Evolutionary conservation across 1,140 invertebrate species (phyloP), one percentile per base, ranked within the genome.

Genomic region (Pseudomyrmex cubaensis): DNA sequence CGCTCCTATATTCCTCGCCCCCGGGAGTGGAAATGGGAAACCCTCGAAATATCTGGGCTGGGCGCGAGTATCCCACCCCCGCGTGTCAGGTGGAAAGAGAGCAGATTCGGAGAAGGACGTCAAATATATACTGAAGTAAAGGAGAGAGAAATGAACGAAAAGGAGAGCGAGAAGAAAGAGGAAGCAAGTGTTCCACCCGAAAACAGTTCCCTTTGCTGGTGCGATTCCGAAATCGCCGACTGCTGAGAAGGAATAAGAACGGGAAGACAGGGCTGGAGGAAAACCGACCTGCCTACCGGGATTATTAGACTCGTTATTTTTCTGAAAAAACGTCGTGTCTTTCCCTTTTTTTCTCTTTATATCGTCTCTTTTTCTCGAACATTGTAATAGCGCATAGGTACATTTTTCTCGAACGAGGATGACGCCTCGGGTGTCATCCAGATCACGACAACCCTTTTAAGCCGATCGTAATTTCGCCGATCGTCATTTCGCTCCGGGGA

Each of bases 291-390:
- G 73, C 86, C 85, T 84, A 82, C 73, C 84, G 73, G 75, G 84
- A 90, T 90, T 90, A 90, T 90, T 90, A 90, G 89, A 90, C 76
- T 90, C 89, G 89, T 89, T 90, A 90, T 90, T 90, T 90, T 88
- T 90, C 89, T 77, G 70, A 85, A 85, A 82, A 84, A 86, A 35
- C 82, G 84, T 85, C 67, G 61, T 69, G 73, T n/a, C 17, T 12
- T 44, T 17, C 22, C 20, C 67, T 35, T 35, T 12, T 1, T 20
- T 46, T 10, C 15, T n/a, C 22, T 12, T 13, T 46, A n/a, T 20
- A 25, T 46, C 17, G 48, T n/a, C 35, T 52, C 44, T 61, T 57
- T 22, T 50, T 20, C 25, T 62, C 59, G 44, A 9, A 69, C 17
- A 84, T 54, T 13, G 50, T 85, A 85, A 88, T 85, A 85, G 67